Evolutionary conservation across 2,797 vertebrate genomes (phyloP).

Genomic region (Danio choprae): DNA sequence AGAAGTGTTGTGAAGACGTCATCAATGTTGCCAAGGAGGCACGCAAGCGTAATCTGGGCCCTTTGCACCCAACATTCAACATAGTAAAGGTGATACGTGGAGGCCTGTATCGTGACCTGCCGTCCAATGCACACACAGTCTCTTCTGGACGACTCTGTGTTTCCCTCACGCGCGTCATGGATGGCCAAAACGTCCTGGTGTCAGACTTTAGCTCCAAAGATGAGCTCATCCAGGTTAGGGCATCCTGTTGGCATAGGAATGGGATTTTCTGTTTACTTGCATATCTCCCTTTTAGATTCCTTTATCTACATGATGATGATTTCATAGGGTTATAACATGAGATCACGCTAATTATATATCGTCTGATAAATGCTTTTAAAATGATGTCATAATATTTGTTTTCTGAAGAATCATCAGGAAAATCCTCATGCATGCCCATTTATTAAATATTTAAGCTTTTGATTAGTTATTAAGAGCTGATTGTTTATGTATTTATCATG

Average conservation of each 20-base stretch:
- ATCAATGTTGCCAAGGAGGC: slow-evolving; percentile 78
- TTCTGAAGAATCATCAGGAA: not conserved
- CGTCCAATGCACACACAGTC: slow-evolving; percentile 78
- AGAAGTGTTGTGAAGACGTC: slow-evolving; percentile 82
- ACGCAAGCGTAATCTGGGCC: slow-evolving; percentile 84
- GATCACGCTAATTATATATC: not conserved
- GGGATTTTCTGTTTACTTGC: not conserved
- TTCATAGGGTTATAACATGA: slow-evolving; percentile 6
- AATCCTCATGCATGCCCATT: not conserved
- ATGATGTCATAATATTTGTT: not conserved
- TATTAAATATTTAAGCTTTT: not conserved
- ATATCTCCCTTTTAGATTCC: not conserved
- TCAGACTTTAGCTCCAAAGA: slow-evolving; percentile 90
- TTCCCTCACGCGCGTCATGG: slow-evolving; percentile 90
- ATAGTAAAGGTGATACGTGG: slow-evolving; percentile 79
- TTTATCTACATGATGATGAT: slow-evolving; percentile 15
- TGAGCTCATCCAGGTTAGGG: slow-evolving; percentile 88
- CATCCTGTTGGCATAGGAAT: not conserved
- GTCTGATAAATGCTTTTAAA: not conserved
- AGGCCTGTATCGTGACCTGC: slow-evolving; percentile 78
- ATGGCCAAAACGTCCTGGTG: slow-evolving; percentile 88
- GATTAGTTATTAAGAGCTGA: not conserved
- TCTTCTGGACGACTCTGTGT: slow-evolving; percentile 82
- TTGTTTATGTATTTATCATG: too few relatives aligned
- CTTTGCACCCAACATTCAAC: slow-evolving; percentile 89